Evolutionary conservation across 2,888 invertebrate genomes (phyloP).

Genomic region (Tipula confusa): DNA sequence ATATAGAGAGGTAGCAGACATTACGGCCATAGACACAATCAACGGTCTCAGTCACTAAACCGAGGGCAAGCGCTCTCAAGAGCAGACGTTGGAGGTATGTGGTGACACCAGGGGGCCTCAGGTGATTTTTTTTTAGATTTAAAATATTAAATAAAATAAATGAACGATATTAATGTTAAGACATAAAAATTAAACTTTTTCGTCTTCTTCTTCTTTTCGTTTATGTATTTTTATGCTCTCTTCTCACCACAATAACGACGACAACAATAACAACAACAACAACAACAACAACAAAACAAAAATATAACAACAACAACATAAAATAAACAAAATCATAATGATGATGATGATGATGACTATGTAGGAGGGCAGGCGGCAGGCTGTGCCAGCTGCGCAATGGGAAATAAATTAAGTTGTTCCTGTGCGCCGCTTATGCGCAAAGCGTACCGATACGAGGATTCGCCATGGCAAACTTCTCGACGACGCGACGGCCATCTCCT

Average conservation of each 20-base stretch:
- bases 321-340: conserved; percentile 26
- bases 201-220: conserved; percentile 29
- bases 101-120: conserved; percentile 76
- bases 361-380: conserved; percentile 49
- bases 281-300: background rate
- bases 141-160: background rate
- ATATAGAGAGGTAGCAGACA: conserved; percentile 63
- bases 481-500: conserved; percentile 82
- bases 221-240: background rate
- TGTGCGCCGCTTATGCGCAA: conserved; percentile 95
- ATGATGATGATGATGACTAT: background rate
- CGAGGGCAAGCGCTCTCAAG: conserved; percentile 65
- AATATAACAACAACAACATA: too few species aligned
- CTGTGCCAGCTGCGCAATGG: conserved; percentile 70
- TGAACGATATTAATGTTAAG: background rate
- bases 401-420: conserved; percentile 95
- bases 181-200: conserved; percentile 1
- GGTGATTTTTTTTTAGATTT: conserved; percentile 46
- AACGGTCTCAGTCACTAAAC: conserved; percentile 72
- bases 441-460: conserved; percentile 93
- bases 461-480: conserved; percentile 88
- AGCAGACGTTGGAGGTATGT: conserved; percentile 65
- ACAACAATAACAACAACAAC: too few species aligned
- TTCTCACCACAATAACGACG: background rate
- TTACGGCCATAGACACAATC: conserved; percentile 59